Base-by-base conservation (phyloP, 2,797 vertebrate genomes). In the Mormyrops attenuatus region DNA sequence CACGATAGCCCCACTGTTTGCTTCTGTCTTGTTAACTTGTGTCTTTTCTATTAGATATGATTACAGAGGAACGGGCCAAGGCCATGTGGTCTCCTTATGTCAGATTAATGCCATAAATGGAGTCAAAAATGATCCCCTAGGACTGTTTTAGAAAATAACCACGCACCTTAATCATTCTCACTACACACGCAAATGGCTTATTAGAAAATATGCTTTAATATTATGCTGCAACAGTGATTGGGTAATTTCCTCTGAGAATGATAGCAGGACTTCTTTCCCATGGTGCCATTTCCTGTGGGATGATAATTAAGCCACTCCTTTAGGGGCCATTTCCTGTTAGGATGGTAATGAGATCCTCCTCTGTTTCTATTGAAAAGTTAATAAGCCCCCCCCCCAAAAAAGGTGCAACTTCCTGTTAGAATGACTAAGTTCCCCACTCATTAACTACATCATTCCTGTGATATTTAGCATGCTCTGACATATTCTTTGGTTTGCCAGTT, bases 101-200 rank as follows among this genome's bases (percentile, higher is more conserved):
- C 93, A 92, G 93, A 87, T 57, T 80, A 41, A 47, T 80, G 38
- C 73, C 73, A 80, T 80, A 47, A 80, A 80, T 80, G 73, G 34
- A 44, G 73, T 80, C 73, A 44, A 44, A 80, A 80, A 80, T 15
- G 30, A 87, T 57, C 22, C 50, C 26, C 50, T n/a, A 49, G 57
- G 11, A 26, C 77, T 85, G 17, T 82, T 88, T 5, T 49, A 15
- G 4, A n/a, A 89, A 85, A 60, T 53, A 85, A 66, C 15, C 5
- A 0, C 53, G n/a, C 53, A 44, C 55, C 34, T 22, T 52, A 60
- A 60, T 63, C 87, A 26, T 55, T 60, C 30, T 41, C 86, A 52
- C 53, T 53, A 20, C 7, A 17, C 86, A 38, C 53, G 5, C 86
- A 57, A 57, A 30, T 20, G 7, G 52, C 86, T 41, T 34, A 57